Base-by-base conservation (phyloP, 1,140 invertebrate species). In the Eurosta solidaginis region DNA sequence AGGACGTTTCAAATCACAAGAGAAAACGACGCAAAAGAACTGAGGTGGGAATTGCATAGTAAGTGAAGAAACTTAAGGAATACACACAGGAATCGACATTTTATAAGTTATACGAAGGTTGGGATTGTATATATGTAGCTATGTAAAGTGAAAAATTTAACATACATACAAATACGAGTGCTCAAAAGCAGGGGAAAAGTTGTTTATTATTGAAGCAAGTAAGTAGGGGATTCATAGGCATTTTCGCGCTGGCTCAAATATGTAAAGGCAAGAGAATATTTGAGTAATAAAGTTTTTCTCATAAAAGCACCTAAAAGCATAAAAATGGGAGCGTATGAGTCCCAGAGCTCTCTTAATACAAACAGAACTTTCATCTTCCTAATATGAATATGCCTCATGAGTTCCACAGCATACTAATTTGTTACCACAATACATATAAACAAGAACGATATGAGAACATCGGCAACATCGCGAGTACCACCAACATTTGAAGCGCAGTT, bases 71-170 rank as follows among this genome's bases (percentile, higher is more conserved):
- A 22, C n/a, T n/a, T 68, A 40, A 22, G 22, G 33, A 68, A 68
- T 68, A 68, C 59, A 68, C 59, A 40, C 22, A 42, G 22, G 59
- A 68, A 68, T 68, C n/a, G n/a, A n/a, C n/a, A n/a, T n/a, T n/a
- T n/a, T n/a, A n/a, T n/a, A n/a, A n/a, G n/a, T n/a, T n/a, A n/a
- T n/a, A n/a, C n/a, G n/a, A n/a, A n/a, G n/a, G n/a, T n/a, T n/a
- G n/a, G n/a, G n/a, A n/a, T n/a, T n/a, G n/a, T n/a, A n/a, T n/a
- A n/a, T n/a, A n/a, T n/a, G n/a, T n/a, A n/a, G n/a, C n/a, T n/a
- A n/a, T n/a, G n/a, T n/a, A n/a, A n/a, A n/a, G n/a, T n/a, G n/a
- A n/a, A n/a, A n/a, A n/a, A n/a, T n/a, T n/a, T n/a, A n/a, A n/a
- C n/a, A n/a, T n/a, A n/a, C n/a, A n/a, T n/a, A n/a, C n/a, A n/a